Evolutionary conservation across 2,113 vertebrate genomes (phyloP).

Genomic region (Ciconia maguari): DNA sequence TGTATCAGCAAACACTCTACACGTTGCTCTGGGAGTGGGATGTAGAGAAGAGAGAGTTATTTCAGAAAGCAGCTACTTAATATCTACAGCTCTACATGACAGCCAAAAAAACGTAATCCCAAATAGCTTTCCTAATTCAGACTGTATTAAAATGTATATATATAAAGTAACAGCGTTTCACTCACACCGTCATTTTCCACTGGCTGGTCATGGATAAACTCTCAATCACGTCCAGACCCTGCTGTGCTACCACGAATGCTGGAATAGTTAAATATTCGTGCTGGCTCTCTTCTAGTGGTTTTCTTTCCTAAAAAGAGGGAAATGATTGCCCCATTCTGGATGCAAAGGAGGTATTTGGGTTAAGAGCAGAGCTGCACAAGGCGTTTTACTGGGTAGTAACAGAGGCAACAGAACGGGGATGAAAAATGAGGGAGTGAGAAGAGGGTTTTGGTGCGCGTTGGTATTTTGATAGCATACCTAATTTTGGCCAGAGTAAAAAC

Average conservation of each 20-base stretch:
- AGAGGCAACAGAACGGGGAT: neutral
- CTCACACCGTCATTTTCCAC: neutral
- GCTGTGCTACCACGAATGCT: neutral
- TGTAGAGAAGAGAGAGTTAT: neutral
- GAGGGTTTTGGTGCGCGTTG: neutral
- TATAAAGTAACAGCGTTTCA: neutral
- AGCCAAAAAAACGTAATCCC: neutral
- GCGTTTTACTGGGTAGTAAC: neutral
- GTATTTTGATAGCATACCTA: neutral
- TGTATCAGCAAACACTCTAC: constrained; percentile 9
- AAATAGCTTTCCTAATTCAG: neutral
- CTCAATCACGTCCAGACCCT: neutral
- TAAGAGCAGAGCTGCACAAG: neutral
- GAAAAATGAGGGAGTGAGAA: neutral
- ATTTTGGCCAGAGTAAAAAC: neutral
- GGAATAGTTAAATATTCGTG: neutral
- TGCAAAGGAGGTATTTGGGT: neutral
- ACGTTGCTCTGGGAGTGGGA: neutral
- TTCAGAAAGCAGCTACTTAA: constrained; percentile 6
- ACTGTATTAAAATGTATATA: neutral
- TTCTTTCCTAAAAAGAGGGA: neutral
- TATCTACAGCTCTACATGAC: neutral
- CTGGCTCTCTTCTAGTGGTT: neutral
- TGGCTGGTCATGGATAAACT: neutral
- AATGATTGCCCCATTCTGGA: neutral